Conservation (phyloP, 30 jellyfish, hydroid and myxozoan species). For the Turritopsis rubra region DNA sequence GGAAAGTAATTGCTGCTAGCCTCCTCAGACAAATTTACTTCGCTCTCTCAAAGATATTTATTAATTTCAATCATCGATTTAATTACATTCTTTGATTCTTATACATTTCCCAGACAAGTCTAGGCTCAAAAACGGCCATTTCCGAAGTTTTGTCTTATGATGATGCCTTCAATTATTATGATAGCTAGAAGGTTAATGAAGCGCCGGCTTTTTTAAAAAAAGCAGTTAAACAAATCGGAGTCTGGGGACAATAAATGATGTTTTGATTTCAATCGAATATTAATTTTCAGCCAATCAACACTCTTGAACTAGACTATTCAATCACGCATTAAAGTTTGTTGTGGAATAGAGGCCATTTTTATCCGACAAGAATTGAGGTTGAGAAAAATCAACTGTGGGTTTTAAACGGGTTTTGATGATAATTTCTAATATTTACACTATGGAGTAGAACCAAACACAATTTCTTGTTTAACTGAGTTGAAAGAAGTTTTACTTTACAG, state of each 20-base stretch:
- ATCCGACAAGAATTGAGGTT: not conserved
- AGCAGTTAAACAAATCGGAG: not conserved
- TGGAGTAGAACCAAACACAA: not conserved
- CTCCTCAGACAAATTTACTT: not conserved
- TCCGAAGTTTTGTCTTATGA: not conserved
- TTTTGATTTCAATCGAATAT: not conserved
- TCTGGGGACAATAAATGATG: not conserved
- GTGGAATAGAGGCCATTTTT: not conserved
- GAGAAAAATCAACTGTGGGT: not conserved
- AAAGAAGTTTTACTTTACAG: not conserved
- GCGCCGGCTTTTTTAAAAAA: not conserved
- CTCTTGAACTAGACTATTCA: not conserved
- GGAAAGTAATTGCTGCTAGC: too few relatives aligned
- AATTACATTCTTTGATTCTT: not conserved
- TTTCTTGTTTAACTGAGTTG: not conserved
- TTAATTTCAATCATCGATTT: not conserved
- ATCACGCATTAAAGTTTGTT: constrained; percentile 4
- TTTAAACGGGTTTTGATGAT: not conserved
- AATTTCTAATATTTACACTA: not conserved
- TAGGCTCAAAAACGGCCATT: not conserved
- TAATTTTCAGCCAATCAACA: constrained; percentile 1
- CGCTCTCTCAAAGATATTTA: not conserved
- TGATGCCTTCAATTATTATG: not conserved
- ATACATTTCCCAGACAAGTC: not conserved
- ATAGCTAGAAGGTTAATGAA: not conserved